Base-by-base conservation (phyloP, 2,888 invertebrate genomes). In the Ryuthela nishihirai region DNA sequence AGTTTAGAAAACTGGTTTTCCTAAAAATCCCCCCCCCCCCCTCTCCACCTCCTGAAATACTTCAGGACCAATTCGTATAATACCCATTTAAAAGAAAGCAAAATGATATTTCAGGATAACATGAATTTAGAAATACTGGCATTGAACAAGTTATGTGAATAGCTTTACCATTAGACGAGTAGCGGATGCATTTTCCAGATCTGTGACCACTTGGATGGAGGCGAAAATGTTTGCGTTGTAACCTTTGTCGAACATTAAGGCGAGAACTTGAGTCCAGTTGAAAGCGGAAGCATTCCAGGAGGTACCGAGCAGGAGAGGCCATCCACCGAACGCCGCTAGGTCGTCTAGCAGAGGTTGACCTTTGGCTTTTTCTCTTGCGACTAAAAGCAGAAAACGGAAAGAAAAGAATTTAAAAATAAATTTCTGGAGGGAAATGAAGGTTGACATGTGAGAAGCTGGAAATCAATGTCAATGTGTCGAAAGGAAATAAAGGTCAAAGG, bases 271-370 rank as follows among this genome's bases (percentile, higher is more conserved):
- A 2, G 7, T 40, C 58, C 58, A 58, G 6, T 52, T 43, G 10
- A 58, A 58, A 1, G 23, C 18, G 2, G 24, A n/a, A 10, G 32
- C 18, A 10, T 52, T 17, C 58, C 58, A 58, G 7, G 26, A 15
- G 12, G 32, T 9, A 2, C 50, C 47, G 5, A 52, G 26, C 17
- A 58, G 29, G 15, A 32, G 3, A 15, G 58, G 58, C 52, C 52
- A 58, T 4, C 58, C 43, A 18, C 58, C 58, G 20, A 58, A 47
- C 4, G 21, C 20, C 17, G 52, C 24, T 17, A 58, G n/a, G 24
- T 58, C 52, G n/a, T 36, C 21, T 4, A 21, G 17, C n/a, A 58
- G 38, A 20, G 26, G 23, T 15, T 35, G 24, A 3, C 24, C 36
- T 5, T 39, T 52, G 3, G n/a, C 32, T 32, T 36, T 18, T 17